Conservation (phyloP, 2,113 vertebrate species). For the Talpa occidentalis region DNA sequence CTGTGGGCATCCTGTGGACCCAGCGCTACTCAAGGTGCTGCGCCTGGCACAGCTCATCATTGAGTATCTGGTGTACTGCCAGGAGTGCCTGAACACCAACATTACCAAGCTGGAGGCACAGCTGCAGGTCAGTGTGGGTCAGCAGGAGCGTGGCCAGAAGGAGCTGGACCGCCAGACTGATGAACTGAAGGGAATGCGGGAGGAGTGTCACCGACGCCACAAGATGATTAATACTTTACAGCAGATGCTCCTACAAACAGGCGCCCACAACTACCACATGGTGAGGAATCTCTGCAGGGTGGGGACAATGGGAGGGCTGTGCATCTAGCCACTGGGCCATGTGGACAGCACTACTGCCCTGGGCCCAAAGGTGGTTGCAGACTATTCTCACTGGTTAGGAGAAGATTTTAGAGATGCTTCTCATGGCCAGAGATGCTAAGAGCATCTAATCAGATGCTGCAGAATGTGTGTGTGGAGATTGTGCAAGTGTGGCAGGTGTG, state of each 20-base stretch:
- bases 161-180: conserved; percentile 75
- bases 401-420: background rate
- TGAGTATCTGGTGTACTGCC: conserved; percentile 88
- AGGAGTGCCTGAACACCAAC: conserved; percentile 84
- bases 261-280: conserved; percentile 82
- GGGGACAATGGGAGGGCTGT: background rate
- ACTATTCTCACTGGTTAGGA: background rate
- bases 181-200: conserved; percentile 78
- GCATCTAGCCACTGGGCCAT: background rate
- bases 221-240: conserved; percentile 86
- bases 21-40: conserved; percentile 85
- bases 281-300: conserved; percentile 57
- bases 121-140: conserved; percentile 74
- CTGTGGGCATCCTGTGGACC: conserved; percentile 85
- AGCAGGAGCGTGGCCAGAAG: conserved; percentile 74
- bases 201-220: conserved; percentile 85
- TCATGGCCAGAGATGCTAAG: background rate
- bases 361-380: background rate
- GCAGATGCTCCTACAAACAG: conserved; percentile 85
- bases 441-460: background rate
- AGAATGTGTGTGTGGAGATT: background rate
- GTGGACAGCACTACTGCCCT: too few relatives aligned
- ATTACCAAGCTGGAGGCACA: conserved; percentile 77
- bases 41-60: conserved; percentile 89
- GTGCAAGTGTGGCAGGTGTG: background rate